Evolutionary conservation across 1,140 invertebrate genomes (phyloP), one percentile per base, ranked within the genome.

Genomic region (Hestina assimilis): DNA sequence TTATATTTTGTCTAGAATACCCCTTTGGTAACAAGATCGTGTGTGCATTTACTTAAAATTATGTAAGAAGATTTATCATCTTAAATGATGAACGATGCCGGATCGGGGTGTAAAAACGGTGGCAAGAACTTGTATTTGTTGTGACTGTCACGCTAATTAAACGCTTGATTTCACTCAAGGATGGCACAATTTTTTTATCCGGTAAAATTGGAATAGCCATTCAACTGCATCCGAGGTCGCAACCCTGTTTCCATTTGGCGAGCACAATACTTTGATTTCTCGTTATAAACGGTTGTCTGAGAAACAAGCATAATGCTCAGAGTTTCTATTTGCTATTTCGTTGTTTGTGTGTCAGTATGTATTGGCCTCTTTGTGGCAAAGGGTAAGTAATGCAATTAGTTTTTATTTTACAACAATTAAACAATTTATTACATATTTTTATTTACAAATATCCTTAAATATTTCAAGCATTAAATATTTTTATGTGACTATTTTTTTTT

Each of bases 171-270:
- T 64, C 35, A 58, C 52, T 62, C 76, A 79, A 79, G 74, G 76
- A 77, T 79, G 70, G 19, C 63, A 77, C 59, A 59, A 42, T 66
- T 75, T 72, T 77, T 79, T 74, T 59, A 50, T 11, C 3, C 38
- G 19, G 38, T 45, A 65, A n/a, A n/a, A 60, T 63, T 64, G 64
- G 60, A 51, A 55, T 8, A 60, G 17, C 47, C 28, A 69, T 35
- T 68, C 59, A 60, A 56, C 55, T 64, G 52, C 57, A 38, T 53
- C 58, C 45, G 63, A 77, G 69, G 72, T 72, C 74, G 43, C 38
- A 60, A 38, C 51, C 63, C 63, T 59, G 63, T 42, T 53, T 8
- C 8, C 11, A 51, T 31, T 59, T 21, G 28, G 14, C n/a, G n/a
- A n/a, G 45, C 58, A 66, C 46, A 59, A 43, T 47, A 55, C 8